Percentiles rank a stretch among this genome's conserved stretches.
Evolutionary conservation across 2,888 invertebrate species (phyloP).

Genomic region (Lithophane semibrunnea): DNA sequence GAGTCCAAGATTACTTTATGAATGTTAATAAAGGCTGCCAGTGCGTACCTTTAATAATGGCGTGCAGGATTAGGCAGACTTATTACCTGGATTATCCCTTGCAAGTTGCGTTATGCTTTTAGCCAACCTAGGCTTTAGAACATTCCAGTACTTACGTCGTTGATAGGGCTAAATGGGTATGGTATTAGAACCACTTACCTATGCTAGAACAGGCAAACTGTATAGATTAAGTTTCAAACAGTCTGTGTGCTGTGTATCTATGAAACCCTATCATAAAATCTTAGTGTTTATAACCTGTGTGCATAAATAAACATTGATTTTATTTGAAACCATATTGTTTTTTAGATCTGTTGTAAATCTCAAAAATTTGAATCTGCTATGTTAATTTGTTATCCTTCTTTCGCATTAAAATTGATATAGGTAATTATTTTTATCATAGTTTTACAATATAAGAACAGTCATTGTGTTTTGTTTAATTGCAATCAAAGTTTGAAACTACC

Average conservation of each 20-base stretch:
- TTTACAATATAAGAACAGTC: neutral
- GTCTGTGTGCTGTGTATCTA: neutral
- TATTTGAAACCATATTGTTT: neutral
- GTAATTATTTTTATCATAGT: neutral
- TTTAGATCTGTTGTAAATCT: neutral
- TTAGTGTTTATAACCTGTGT: neutral
- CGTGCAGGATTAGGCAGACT: constrained; percentile 67
- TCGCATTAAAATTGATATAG: neutral
- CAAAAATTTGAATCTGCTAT: neutral
- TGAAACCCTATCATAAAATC: neutral
- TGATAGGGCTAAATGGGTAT: constrained; percentile 2
- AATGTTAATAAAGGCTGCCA: constrained; percentile 48
- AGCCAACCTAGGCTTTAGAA: constrained; percentile 13
- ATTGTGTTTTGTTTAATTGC: neutral
- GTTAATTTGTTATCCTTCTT: neutral
- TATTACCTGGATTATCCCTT: constrained; percentile 68
- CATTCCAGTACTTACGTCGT: neutral
- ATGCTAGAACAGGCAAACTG: neutral
- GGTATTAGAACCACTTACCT: neutral
- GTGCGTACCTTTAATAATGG: constrained; percentile 69
- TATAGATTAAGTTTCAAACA: neutral
- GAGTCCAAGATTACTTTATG: constrained; percentile 37
- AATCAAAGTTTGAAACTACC: constrained; percentile 37
- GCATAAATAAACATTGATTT: neutral
- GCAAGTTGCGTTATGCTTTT: constrained; percentile 24